A percentile compares a stretch with the other conserved stretches of the same genome.
phyloP scores from a whole-genome alignment of 2,888 invertebrate species.

The Cosmopolites sordidus region DNA sequence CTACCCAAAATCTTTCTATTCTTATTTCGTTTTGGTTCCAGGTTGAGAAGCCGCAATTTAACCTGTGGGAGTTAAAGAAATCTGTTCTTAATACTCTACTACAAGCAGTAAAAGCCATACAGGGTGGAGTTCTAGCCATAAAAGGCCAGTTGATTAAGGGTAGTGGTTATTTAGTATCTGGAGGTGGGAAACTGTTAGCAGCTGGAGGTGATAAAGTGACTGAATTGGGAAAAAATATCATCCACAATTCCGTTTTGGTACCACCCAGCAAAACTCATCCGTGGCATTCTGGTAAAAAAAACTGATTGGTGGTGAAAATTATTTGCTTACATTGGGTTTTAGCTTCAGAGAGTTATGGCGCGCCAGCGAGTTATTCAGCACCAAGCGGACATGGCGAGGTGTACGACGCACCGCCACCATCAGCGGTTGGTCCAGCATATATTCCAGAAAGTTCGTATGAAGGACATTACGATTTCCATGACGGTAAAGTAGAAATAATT shows the following conservation, averaged over 20 bases:
- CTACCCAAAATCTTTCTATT: no score
- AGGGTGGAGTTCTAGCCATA: constrained; percentile 81
- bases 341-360: constrained; percentile 2
- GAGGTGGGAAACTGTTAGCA: constrained; percentile 64
- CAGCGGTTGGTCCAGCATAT: not conserved
- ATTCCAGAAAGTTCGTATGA: constrained; percentile 20
- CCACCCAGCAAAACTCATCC: constrained; percentile 37
- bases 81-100: constrained; percentile 76
- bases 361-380: constrained; percentile 7
- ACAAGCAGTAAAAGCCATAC: constrained; percentile 84
- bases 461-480: constrained; percentile 5
- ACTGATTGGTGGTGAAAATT: not conserved
- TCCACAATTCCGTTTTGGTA: constrained; percentile 66
- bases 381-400: constrained; percentile 13
- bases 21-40: no score
- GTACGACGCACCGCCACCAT: constrained; percentile 13
- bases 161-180: constrained; percentile 64
- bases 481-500: no score
- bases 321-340: no score
- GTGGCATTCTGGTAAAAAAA: constrained; percentile 28
- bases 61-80: constrained; percentile 70
- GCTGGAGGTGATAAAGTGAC: constrained; percentile 77
- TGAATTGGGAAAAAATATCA: constrained; percentile 74
- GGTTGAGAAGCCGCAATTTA: constrained; percentile 29
- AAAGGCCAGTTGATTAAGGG: constrained; percentile 85